A percentile compares a stretch with the other conserved stretches of the same genome.
Conservation (phyloP, 2,797 vertebrate genomes). For the Pseudomugil tenellus region DNA sequence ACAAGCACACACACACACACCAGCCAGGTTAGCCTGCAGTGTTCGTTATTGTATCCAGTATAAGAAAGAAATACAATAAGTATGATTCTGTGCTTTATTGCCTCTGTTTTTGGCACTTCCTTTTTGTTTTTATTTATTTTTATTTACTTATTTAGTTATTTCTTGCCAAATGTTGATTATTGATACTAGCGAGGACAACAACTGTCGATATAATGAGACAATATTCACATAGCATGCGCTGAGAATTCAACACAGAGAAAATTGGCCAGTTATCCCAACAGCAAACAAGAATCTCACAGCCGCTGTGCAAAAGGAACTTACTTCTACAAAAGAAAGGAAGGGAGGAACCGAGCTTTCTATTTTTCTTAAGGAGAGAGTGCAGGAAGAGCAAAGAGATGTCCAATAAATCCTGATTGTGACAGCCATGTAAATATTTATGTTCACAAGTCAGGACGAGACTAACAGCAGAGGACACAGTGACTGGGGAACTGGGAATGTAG, state of each 20-base stretch:
- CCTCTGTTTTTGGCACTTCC: conserved; percentile 53
- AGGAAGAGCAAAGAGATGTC: conserved; percentile 57
- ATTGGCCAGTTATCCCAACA: conserved; percentile 50
- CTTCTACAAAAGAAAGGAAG: conserved; percentile 52
- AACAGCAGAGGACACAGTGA: conserved; percentile 77
- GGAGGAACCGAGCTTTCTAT: conserved; percentile 59
- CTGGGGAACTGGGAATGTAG: conserved; percentile 64
- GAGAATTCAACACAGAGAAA: conserved; percentile 55
- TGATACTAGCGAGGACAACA: conserved; percentile 69
- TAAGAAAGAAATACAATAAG: conserved; percentile 74
- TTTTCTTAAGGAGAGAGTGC: conserved; percentile 53
- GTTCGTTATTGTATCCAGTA: conserved; percentile 63
- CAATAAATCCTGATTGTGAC: conserved; percentile 76
- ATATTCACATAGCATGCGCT: conserved; percentile 67
- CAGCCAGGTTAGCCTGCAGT: conserved; percentile 51
- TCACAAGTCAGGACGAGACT: conserved; percentile 71
- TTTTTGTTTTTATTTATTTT: conserved; percentile 36
- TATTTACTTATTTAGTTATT: too few relatives aligned
- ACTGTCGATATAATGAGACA: conserved; percentile 78
- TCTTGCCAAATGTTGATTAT: conserved; percentile 65
- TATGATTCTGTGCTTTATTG: conserved; percentile 67
- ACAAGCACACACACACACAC: conserved; percentile 47
- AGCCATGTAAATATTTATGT: conserved; percentile 81
- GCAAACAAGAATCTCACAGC: conserved; percentile 60
- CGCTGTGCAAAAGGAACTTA: conserved; percentile 52